phyloP scores from a whole-genome alignment of 2,113 vertebrate species.

The Chascanopsetta lugubris region DNA sequence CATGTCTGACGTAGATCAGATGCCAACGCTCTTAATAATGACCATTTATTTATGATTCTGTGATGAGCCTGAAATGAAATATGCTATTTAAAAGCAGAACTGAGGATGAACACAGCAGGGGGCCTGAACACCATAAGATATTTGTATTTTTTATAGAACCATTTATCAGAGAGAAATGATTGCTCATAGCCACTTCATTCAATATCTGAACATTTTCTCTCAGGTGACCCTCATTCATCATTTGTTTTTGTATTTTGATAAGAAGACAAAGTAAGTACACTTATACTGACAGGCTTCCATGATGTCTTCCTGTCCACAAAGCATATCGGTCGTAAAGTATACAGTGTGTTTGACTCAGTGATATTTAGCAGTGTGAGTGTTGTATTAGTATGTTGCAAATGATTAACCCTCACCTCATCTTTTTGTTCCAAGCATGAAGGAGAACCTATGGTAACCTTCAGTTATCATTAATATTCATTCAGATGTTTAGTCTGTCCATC shows the following conservation, averaged over 20 bases:
- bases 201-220: neutral
- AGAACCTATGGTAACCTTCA: too few species aligned
- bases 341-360: too few species aligned
- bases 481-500: too few species aligned
- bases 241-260: neutral
- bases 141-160: conserved; percentile 28
- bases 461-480: too few species aligned
- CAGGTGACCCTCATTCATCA: neutral
- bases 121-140: conserved; percentile 16
- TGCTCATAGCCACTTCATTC: too few species aligned
- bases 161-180: conserved; percentile 37
- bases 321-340: too few species aligned
- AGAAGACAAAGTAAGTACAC: conserved; percentile 1
- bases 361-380: too few species aligned
- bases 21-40: conserved; percentile 8
- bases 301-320: neutral
- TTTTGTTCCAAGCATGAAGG: too few species aligned
- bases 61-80: conserved; percentile 22
- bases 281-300: neutral
- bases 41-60: conserved; percentile 33
- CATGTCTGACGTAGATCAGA: neutral
- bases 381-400: too few species aligned
- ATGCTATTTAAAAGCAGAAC: conserved; percentile 22
- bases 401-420: too few species aligned
- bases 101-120: conserved; percentile 35